phyloP scores from a whole-genome alignment of 2,797 vertebrate species.

The Schizothorax lantsangensis region DNA sequence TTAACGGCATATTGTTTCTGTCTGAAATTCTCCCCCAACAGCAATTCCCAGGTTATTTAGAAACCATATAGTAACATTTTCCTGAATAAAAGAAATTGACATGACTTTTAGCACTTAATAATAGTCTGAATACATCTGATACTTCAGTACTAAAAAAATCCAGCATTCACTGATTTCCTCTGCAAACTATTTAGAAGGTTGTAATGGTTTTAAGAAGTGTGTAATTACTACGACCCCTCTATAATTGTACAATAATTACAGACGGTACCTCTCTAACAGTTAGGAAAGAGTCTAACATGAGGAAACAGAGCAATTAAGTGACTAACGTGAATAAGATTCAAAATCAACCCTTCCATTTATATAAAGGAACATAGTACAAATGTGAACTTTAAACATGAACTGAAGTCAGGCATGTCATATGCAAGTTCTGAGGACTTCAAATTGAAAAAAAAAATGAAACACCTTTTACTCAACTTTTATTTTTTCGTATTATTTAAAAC shows the following conservation, averaged over 20 bases:
- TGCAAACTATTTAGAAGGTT: slow-evolving; percentile 8
- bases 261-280: background rate
- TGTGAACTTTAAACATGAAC: background rate
- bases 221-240: slow-evolving; percentile 22
- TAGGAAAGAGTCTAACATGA: slow-evolving; percentile 7
- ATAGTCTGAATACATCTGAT: slow-evolving; percentile 7
- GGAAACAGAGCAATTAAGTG: background rate
- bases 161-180: background rate
- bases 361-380: background rate
- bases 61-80: slow-evolving; percentile 9
- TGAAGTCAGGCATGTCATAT: background rate
- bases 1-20: slow-evolving; percentile 6
- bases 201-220: slow-evolving; percentile 6
- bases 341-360: background rate
- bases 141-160: background rate
- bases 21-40: background rate
- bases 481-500: background rate
- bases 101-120: slow-evolving; percentile 13
- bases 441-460: too few species aligned
- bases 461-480: background rate
- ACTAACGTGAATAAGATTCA: background rate
- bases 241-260: slow-evolving; percentile 34
- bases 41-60: slow-evolving; percentile 24
- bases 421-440: background rate
- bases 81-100: background rate